Evolutionary conservation across 2,797 vertebrate species (phyloP), one percentile per base, ranked within the genome.

Genomic region (Hirundo rustica): DNA sequence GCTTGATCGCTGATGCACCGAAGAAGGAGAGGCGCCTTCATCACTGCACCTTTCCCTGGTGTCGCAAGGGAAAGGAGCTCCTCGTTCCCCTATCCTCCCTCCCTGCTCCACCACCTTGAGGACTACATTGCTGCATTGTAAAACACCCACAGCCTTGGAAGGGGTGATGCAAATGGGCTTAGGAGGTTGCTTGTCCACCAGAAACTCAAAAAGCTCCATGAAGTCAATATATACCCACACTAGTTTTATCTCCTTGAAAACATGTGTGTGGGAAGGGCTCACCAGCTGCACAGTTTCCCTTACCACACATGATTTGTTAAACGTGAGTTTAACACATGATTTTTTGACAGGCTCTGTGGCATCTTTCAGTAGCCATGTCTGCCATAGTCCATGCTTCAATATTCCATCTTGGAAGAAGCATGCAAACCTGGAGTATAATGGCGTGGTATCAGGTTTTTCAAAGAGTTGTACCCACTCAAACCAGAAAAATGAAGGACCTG

Each of bases 181-280:
- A 11, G 83, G 91, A 93, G 38, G 19, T 11, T 73, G 40, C 47
- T 85, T 72, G 61, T 78, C 64, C 10, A 17, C 68, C 40, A 92
- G 54, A 75, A 90, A 73, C 53, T 77, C 65, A 50, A 73, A 75
- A 64, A 42, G 26, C 13, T 82, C 75, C 60, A 57, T 34, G 29
- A 82, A 64, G 54, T 54, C n/a, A 13, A 72, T 60, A 54, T 18
- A 51, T 1, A 4, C 13, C 14, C 86, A 50, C 18, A 14, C 66
- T 42, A 82, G 29, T 54, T 87, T 91, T 54, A 79, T 83, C 58
- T 92, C 65, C 67, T 89, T 96, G 83, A 78, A 96, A 96, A 92
- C 36, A 4, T 4, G 4, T 20, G 48, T 11, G 5, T 48, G 32
- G 19, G 36, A 94, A 89, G 57, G 67, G 65, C 65, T 91, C 61